Evolutionary conservation across 2,888 invertebrate genomes (phyloP).

Genomic region (Acrocyrtus sp.): DNA sequence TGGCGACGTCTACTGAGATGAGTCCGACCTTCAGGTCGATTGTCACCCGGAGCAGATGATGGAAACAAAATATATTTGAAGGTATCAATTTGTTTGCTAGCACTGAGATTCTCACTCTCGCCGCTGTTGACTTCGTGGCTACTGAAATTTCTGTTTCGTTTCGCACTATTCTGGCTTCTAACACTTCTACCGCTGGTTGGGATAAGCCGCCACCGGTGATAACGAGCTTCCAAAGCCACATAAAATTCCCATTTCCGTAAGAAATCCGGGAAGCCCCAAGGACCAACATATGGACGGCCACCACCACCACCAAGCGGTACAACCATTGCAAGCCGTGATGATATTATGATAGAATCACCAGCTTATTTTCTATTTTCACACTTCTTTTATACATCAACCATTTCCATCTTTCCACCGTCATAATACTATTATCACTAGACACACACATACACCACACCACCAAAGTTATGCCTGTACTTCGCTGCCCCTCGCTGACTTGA

Average conservation of each 20-base stretch:
- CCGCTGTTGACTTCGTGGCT: neutral
- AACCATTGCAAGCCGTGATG: slow-evolving; percentile 61
- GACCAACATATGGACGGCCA: slow-evolving; percentile 59
- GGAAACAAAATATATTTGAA: slow-evolving; percentile 24
- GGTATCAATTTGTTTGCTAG: slow-evolving; percentile 38
- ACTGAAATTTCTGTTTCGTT: slow-evolving; percentile 11
- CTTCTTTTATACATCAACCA: neutral
- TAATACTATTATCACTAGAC: slow-evolving; percentile 14
- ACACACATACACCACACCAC: neutral
- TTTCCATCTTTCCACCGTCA: too few relatives aligned
- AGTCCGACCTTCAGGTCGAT: slow-evolving; percentile 29
- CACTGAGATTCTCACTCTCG: neutral
- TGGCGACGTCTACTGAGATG: slow-evolving; percentile 2
- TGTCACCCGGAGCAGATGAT: slow-evolving; percentile 22
- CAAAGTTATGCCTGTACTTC: neutral
- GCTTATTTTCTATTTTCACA: slow-evolving; percentile 30
- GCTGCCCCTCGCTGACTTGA: neutral
- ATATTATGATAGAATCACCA: slow-evolving; percentile 38
- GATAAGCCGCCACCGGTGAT: slow-evolving; percentile 39
- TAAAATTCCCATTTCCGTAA: slow-evolving; percentile 56
- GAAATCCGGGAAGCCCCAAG: slow-evolving; percentile 50
- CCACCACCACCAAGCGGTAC: slow-evolving; percentile 58
- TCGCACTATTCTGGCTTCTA: slow-evolving; percentile 8
- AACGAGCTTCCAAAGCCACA: slow-evolving; percentile 50
- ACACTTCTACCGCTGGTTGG: slow-evolving; percentile 9